phyloP scores from a whole-genome alignment of 2,888 invertebrate genomes.

The Dryomyza anilis region DNA sequence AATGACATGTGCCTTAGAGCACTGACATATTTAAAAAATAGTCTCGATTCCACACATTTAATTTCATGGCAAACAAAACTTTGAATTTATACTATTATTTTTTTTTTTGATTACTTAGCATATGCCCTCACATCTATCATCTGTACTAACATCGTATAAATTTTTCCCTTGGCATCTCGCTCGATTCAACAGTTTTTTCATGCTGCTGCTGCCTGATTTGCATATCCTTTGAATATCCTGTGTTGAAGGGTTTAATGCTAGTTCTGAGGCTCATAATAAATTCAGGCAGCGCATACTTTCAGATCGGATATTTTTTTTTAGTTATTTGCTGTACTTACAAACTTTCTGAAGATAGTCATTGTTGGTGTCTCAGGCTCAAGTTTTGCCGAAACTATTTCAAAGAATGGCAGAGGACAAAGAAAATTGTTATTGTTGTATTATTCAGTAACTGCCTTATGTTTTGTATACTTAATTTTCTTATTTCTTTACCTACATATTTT shows the following conservation, averaged over 20 bases:
- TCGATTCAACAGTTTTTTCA: background rate
- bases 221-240: background rate
- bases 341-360: constrained; percentile 12
- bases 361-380: constrained; percentile 3
- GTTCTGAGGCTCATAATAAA: constrained; percentile 5
- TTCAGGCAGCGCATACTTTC: constrained; percentile 1
- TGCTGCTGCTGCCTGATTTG: background rate
- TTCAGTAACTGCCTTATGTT: background rate
- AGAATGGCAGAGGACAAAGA: background rate
- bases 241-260: background rate
- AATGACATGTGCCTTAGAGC: too few relatives aligned
- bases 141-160: too few relatives aligned
- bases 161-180: too few relatives aligned
- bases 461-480: background rate
- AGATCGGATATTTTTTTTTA: background rate
- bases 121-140: too few relatives aligned
- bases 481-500: too few relatives aligned
- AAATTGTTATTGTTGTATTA: background rate
- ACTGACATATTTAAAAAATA: too few relatives aligned
- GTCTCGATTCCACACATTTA: too few relatives aligned
- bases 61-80: too few relatives aligned
- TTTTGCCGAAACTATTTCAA: background rate
- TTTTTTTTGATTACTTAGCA: too few relatives aligned
- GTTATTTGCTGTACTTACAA: background rate
- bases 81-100: too few relatives aligned